These are phyloP conservation scores for Platygyra sinensis DNA, from an alignment of 64 coral and sea anemone species.

Conservation along the genomic window DNA sequence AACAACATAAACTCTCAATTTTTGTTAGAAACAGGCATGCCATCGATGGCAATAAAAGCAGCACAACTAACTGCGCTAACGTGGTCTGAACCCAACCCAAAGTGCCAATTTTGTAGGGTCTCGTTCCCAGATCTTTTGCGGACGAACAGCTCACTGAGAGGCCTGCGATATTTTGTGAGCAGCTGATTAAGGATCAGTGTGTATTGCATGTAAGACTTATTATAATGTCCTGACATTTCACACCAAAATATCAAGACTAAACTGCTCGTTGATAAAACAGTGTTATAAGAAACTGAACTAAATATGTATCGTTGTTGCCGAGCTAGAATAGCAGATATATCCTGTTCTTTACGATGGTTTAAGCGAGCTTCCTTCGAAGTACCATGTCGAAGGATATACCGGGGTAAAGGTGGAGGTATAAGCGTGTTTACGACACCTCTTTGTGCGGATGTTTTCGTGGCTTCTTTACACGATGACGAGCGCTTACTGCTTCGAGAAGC, in stretches of 20 bases:
- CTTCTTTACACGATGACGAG: constrained; percentile 22
- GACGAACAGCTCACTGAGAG: no score
- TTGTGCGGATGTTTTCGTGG: constrained; percentile 58
- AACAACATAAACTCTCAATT: no score
- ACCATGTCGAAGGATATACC: constrained; percentile 9
- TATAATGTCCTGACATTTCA: not conserved
- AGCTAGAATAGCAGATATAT: not conserved
- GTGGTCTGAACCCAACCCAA: no score
- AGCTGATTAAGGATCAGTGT: no score
- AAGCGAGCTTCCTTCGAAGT: not conserved
- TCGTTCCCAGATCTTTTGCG: no score
- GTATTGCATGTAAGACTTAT: not conserved
- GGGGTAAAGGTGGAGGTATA: constrained; percentile 33
- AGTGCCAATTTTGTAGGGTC: no score
- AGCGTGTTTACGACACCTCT: constrained; percentile 44
- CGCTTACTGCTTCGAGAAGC: constrained; percentile 52
- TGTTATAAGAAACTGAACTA: not conserved
- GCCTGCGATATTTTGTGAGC: no score
- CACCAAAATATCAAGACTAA: not conserved
- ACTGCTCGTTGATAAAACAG: not conserved
- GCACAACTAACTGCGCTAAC: no score
- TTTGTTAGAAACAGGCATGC: no score
- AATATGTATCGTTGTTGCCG: not conserved
- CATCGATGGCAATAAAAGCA: no score
- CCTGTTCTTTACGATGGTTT: not conserved